Conservation (phyloP, 2,113 vertebrate genomes). For the Corythornis vintsioides region DNA sequence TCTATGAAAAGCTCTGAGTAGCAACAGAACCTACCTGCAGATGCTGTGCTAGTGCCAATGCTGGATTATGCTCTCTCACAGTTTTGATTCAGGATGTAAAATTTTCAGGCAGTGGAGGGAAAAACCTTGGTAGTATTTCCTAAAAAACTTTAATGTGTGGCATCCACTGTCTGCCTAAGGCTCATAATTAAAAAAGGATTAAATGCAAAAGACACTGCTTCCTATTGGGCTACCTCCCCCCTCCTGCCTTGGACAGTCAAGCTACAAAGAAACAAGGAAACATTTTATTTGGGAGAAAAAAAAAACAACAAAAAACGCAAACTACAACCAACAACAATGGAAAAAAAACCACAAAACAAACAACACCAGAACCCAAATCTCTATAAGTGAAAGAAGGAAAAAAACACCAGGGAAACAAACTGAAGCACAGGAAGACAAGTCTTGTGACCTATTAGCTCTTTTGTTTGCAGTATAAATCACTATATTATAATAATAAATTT, state of each 20-base stretch:
- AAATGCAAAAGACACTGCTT: not conserved
- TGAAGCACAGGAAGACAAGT: not conserved
- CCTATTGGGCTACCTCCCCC: not conserved
- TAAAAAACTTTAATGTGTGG: not conserved
- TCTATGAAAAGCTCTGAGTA: not conserved
- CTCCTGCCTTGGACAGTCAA: not conserved
- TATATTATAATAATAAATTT: conserved; percentile 5
- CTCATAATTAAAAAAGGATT: conserved; percentile 18
- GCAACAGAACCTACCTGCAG: accelerated
- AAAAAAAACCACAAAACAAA: not conserved
- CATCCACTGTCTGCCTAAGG: not conserved
- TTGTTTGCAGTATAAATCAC: conserved; percentile 33
- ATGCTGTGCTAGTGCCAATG: accelerated
- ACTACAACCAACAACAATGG: too few species aligned
- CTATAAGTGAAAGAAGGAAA: not conserved
- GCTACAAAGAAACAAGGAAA: not conserved
- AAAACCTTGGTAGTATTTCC: not conserved
- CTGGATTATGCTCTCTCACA: not conserved
- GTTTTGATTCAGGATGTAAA: not conserved
- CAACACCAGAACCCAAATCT: not conserved
- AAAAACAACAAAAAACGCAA: not conserved
- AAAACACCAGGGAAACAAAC: not conserved
- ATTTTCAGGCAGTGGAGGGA: not conserved
- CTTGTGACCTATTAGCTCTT: conserved; percentile 2
- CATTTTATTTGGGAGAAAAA: not conserved